phyloP scores from a whole-genome alignment of 2,888 invertebrate genomes.

The Lucinisca nassula region DNA sequence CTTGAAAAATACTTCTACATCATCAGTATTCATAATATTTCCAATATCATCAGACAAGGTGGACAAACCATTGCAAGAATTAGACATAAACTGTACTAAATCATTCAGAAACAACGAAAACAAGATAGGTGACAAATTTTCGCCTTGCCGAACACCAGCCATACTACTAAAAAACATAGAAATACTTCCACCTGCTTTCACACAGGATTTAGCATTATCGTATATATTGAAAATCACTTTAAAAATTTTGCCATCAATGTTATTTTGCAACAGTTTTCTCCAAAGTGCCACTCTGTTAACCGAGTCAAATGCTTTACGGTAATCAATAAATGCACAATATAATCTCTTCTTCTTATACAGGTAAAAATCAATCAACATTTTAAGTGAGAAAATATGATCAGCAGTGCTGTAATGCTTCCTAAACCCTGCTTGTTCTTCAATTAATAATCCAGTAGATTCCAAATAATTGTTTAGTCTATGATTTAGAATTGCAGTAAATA shows the following conservation, averaged over 20 bases:
- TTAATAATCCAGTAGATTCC: not conserved
- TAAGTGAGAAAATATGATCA: not conserved
- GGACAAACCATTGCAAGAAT: not conserved
- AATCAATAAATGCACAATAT: not conserved
- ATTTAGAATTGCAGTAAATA: not conserved
- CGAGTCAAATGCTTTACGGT: not conserved
- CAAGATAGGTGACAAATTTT: not conserved
- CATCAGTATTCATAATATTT: not conserved
- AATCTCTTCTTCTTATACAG: not conserved
- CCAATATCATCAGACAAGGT: not conserved
- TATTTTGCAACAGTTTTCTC: not conserved
- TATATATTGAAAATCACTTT: constrained; percentile 4
- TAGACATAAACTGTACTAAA: not conserved
- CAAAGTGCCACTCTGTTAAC: not conserved
- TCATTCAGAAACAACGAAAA: not conserved
- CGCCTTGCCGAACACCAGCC: not conserved
- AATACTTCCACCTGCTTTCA: not conserved
- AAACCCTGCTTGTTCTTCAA: not conserved
- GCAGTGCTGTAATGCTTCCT: constrained; percentile 1
- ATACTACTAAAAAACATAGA: constrained; percentile 3
- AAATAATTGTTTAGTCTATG: not conserved
- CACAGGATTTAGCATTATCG: constrained; percentile 8
- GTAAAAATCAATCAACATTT: not conserved
- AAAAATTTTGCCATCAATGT: not conserved
- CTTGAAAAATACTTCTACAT: not conserved